phyloP scores from a whole-genome alignment of 30 jellyfish, hydroid and myxozoan genomes.

The Aurelia sp. region DNA sequence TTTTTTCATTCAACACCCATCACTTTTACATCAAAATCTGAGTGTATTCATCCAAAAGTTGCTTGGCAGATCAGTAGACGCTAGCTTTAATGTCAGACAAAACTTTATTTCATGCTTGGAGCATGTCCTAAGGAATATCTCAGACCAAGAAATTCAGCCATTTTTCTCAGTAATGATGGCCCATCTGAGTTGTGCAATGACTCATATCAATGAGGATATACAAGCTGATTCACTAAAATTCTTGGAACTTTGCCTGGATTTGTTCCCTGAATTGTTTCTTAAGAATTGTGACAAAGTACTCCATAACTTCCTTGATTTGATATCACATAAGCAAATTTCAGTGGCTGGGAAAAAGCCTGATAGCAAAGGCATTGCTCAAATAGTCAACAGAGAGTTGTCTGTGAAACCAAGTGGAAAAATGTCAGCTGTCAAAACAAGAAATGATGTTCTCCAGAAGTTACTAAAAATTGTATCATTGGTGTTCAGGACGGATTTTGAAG shows the following conservation, averaged over 20 bases:
- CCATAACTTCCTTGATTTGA: conserved; percentile 71
- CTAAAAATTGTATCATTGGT: conserved; percentile 57
- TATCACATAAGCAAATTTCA: conserved; percentile 65
- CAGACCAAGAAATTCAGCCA: conserved; percentile 73
- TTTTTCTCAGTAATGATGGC: conserved; percentile 86
- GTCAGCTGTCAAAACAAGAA: conserved; percentile 61
- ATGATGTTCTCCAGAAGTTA: conserved; percentile 53
- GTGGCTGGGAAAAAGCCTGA: conserved; percentile 24
- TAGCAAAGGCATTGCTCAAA: conserved; percentile 42
- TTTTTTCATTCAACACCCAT: conserved; percentile 75
- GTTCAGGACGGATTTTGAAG: not conserved
- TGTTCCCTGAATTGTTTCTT: conserved; percentile 52
- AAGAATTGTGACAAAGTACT: conserved; percentile 72
- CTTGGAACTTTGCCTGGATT: conserved; percentile 60
- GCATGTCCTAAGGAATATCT: conserved; percentile 37
- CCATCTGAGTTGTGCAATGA: conserved; percentile 92
- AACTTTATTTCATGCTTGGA: conserved; percentile 58
- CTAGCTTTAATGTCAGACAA: conserved; percentile 66
- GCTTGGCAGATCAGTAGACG: conserved; percentile 72
- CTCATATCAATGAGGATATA: conserved; percentile 89
- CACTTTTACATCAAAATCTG: conserved; percentile 67
- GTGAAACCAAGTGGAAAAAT: conserved; percentile 68
- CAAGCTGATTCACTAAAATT: conserved; percentile 77
- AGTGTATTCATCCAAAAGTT: conserved; percentile 78
- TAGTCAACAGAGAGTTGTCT: conserved; percentile 56